Evolutionary conservation across 2,888 invertebrate species (phyloP), one percentile per base, ranked within the genome.

Genomic region (Sceliomorpha sp.): DNA sequence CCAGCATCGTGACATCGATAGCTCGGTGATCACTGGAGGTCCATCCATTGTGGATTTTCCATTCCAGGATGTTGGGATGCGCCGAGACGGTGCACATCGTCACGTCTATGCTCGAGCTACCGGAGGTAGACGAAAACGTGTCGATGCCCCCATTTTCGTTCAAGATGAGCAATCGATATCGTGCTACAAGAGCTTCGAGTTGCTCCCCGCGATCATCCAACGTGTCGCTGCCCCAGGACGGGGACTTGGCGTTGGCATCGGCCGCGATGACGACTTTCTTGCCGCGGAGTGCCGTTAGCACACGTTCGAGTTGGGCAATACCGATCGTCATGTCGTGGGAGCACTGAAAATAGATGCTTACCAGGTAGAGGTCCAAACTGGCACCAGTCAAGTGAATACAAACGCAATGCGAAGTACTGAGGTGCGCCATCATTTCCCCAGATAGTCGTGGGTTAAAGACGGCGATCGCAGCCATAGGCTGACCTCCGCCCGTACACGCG

Each of bases 21-120:
- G 42, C 9, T 10, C 44, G n/a, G 12, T 56, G 45, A 14, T 56
- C 56, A 9, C 45, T 45, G 1, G 44, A 24, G 0, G 55, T 44
- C 29, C 29, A 27, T 4, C 15, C 37, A 0, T 29, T 4, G 1
- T 8, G 4, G 4, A 20, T 27, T n/a, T 8, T 6, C 56, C 56
- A 40, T 17, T 29, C 24, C 24, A n/a, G 1, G 1, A 29, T 29
- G 29, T n/a, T 29, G 29, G 2, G n/a, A n/a, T n/a, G n/a, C n/a
- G n/a, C n/a, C n/a, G n/a, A n/a, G n/a, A n/a, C n/a, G n/a, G n/a
- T n/a, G n/a, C n/a, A n/a, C n/a, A n/a, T n/a, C n/a, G n/a, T n/a
- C n/a, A n/a, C n/a, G n/a, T n/a, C n/a, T n/a, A n/a, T n/a, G n/a
- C n/a, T n/a, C n/a, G n/a, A n/a, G n/a, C n/a, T n/a, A n/a, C n/a